phyloP scores from a whole-genome alignment of 2,113 vertebrate genomes.

The Bubo bubo region DNA sequence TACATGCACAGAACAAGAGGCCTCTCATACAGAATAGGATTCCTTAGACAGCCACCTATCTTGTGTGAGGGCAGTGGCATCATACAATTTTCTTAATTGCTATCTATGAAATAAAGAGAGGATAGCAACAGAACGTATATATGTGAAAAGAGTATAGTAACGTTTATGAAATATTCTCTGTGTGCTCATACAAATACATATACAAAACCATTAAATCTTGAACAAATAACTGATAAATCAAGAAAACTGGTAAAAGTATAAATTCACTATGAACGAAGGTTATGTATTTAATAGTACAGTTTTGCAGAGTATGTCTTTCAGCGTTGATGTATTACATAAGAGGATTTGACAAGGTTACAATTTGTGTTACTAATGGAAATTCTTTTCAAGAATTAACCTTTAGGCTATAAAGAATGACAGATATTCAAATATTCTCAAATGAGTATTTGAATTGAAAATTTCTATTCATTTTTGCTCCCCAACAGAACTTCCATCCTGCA shows the following conservation, averaged over 20 bases:
- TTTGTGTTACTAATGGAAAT: constrained; percentile 80
- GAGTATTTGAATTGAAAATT: constrained; percentile 76
- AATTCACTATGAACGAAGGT: constrained; percentile 33
- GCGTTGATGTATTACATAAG: constrained; percentile 62
- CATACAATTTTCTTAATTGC: constrained; percentile 1
- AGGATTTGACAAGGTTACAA: constrained; percentile 79
- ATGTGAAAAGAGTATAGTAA: not conserved
- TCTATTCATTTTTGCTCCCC: constrained; percentile 70
- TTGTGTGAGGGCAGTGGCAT: not conserved
- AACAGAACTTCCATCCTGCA: constrained; percentile 69
- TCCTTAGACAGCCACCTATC: not conserved
- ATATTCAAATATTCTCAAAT: constrained; percentile 79
- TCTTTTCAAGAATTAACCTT: constrained; percentile 79
- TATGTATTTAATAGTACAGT: constrained; percentile 41
- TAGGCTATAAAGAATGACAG: constrained; percentile 74
- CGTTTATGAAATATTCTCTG: not conserved
- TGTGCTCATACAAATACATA: not conserved
- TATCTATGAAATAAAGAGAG: not conserved
- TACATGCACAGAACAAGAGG: not conserved
- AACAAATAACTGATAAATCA: constrained; percentile 38
- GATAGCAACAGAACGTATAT: not conserved
- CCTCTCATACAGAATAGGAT: not conserved
- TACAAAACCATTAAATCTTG: not conserved
- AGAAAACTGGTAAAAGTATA: constrained; percentile 24
- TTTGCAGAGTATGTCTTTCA: constrained; percentile 55